These are phyloP conservation scores for Tipula confusa DNA, from an alignment of 2,888 invertebrate species.

Conservation along the genomic window DNA sequence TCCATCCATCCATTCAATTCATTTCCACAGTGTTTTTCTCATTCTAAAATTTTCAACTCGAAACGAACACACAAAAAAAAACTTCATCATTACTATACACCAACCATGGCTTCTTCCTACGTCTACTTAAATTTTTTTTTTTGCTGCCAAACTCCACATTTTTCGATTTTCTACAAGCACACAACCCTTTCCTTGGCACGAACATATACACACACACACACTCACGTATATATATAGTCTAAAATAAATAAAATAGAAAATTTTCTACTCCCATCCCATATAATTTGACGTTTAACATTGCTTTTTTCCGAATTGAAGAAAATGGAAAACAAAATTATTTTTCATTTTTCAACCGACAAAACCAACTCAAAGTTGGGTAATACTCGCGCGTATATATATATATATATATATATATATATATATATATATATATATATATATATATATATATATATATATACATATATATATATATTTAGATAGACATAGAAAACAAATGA, in stretches of 20 bases:
- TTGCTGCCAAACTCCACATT: conserved; percentile 3
- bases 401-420: not conserved
- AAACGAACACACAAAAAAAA: not conserved
- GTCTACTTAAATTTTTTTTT: not conserved
- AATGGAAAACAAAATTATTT: not conserved
- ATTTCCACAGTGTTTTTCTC: conserved; percentile 20
- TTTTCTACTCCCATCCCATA: not conserved
- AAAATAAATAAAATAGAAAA: not conserved
- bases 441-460: not conserved
- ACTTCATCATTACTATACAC: conserved; percentile 28
- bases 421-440: not conserved
- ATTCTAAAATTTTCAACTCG: conserved; percentile 8
- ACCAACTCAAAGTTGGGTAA: conserved; percentile 30
- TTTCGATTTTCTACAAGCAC: not conserved
- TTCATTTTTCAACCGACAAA: conserved; percentile 27
- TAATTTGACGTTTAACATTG: conserved; percentile 29
- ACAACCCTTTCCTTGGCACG: not conserved
- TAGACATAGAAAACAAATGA: conserved; percentile 27
- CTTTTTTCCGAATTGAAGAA: conserved; percentile 25
- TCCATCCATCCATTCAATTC: conserved; percentile 29
- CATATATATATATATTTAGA: not conserved
- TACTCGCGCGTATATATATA: conserved; percentile 4
- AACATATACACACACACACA: too few species aligned
- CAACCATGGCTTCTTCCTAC: conserved; percentile 3
- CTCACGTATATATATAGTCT: not conserved